phyloP scores from a whole-genome alignment of 2,797 vertebrate species.

The Silurus aristotelis region DNA sequence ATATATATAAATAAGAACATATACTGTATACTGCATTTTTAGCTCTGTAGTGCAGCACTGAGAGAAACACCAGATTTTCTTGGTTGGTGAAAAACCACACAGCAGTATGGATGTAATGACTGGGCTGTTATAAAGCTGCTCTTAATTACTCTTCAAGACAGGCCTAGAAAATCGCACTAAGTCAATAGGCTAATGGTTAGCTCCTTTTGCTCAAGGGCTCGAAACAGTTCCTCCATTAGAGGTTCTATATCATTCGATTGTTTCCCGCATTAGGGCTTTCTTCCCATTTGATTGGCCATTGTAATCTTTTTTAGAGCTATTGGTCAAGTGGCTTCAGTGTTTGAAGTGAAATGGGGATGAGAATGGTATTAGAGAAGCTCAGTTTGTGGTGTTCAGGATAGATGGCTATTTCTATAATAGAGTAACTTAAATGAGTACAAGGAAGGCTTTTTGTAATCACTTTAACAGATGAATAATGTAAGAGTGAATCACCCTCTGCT shows the following conservation, averaged over 20 bases:
- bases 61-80: slow-evolving; percentile 10
- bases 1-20: slow-evolving; percentile 67
- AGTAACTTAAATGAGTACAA: not conserved
- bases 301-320: slow-evolving; percentile 11
- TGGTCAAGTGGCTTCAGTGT: not conserved
- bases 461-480: slow-evolving; percentile 3
- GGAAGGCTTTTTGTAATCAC: slow-evolving; percentile 1
- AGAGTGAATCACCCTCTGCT: not conserved
- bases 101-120: slow-evolving; percentile 4
- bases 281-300: not conserved
- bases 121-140: not conserved
- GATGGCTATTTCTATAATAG: slow-evolving; percentile 1
- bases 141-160: slow-evolving; percentile 21
- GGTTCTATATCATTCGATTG: slow-evolving; percentile 6
- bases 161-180: slow-evolving; percentile 9
- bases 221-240: slow-evolving; percentile 30
- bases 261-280: slow-evolving; percentile 3
- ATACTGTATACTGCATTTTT: slow-evolving; percentile 5
- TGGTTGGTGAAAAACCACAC: slow-evolving; percentile 4
- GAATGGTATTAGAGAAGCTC: not conserved
- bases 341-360: not conserved
- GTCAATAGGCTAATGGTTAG: slow-evolving; percentile 45
- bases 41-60: not conserved
- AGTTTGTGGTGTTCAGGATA: not conserved
- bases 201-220: slow-evolving; percentile 39